Evolutionary conservation across 2,113 vertebrate genomes (phyloP).

Genomic region (Alouatta palliata): DNA sequence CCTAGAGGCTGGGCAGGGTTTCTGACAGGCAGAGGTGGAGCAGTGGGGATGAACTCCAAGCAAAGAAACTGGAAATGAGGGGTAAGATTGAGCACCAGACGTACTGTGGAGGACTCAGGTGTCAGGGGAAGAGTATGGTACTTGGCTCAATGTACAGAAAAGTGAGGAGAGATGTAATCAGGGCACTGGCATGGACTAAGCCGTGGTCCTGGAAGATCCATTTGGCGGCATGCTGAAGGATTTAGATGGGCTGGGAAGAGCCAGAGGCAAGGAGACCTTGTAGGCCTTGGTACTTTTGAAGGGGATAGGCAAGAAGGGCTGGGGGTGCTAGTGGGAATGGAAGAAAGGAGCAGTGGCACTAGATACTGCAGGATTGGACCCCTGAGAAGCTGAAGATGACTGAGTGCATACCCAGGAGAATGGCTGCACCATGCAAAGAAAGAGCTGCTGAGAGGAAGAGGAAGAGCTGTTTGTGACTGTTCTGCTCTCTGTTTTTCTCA

Average conservation of each 20-base stretch:
- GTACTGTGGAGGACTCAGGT: fast-evolving
- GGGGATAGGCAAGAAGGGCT: not conserved
- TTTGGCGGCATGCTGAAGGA: not conserved
- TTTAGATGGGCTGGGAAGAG: not conserved
- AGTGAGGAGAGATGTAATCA: not conserved
- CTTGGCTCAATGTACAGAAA: not conserved
- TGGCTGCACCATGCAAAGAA: not conserved
- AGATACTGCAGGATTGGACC: fast-evolving
- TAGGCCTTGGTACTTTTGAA: not conserved
- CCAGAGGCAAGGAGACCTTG: not conserved
- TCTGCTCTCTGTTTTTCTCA: not conserved
- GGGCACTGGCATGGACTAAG: not conserved
- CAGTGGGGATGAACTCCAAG: not conserved
- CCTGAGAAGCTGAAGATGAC: not conserved
- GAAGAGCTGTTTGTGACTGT: too few species aligned
- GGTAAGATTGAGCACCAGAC: not conserved
- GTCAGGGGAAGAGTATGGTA: not conserved
- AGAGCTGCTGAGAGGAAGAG: fast-evolving
- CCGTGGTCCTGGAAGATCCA: not conserved
- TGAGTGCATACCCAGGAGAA: fast-evolving
- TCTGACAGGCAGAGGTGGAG: not conserved
- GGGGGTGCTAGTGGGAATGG: too few species aligned
- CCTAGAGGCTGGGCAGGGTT: not conserved
- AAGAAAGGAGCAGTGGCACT: not conserved
- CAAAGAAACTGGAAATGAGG: not conserved